Percentiles rank a stretch among this genome's conserved stretches.
These are phyloP conservation scores for Toxotes lorentzi DNA, from an alignment of 2,797 vertebrate species.

Conservation along the genomic window DNA sequence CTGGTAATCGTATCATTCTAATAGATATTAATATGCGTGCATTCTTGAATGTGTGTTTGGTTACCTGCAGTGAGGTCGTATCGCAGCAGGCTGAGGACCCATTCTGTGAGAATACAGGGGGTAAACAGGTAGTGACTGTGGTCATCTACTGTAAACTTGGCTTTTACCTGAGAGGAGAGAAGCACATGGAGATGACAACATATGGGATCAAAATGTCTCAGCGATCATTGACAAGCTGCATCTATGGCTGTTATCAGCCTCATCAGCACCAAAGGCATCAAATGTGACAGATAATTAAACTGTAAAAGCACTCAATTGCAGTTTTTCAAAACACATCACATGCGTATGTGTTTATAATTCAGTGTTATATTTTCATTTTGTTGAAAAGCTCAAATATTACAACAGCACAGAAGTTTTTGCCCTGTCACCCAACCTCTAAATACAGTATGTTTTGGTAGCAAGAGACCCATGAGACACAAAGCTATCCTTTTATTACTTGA, in stretches of 20 bases:
- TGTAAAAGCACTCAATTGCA: not conserved
- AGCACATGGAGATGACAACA: constrained; percentile 7
- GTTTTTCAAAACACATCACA: not conserved
- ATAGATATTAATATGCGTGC: not conserved
- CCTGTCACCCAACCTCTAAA: not conserved
- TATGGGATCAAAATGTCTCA: not conserved
- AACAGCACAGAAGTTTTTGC: not conserved
- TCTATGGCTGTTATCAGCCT: not conserved
- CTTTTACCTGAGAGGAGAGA: constrained; percentile 86
- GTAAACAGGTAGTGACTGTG: constrained; percentile 97
- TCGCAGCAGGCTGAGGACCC: constrained; percentile 96
- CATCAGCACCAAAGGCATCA: not conserved
- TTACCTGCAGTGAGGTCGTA: constrained; percentile 94
- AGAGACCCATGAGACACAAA: not conserved
- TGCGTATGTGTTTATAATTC: not conserved
- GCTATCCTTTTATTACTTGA: constrained; percentile 22
- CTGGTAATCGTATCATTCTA: not conserved
- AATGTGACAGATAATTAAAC: not conserved
- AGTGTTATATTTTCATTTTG: not conserved
- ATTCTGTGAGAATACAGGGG: constrained; percentile 95
- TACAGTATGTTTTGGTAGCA: not conserved
- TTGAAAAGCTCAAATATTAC: not conserved
- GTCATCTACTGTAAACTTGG: constrained; percentile 95
- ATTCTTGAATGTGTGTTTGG: constrained; percentile 20
- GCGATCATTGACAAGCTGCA: not conserved